Evolutionary conservation across 2,888 invertebrate genomes (phyloP).

Genomic region (Cheilosia vulpina): DNA sequence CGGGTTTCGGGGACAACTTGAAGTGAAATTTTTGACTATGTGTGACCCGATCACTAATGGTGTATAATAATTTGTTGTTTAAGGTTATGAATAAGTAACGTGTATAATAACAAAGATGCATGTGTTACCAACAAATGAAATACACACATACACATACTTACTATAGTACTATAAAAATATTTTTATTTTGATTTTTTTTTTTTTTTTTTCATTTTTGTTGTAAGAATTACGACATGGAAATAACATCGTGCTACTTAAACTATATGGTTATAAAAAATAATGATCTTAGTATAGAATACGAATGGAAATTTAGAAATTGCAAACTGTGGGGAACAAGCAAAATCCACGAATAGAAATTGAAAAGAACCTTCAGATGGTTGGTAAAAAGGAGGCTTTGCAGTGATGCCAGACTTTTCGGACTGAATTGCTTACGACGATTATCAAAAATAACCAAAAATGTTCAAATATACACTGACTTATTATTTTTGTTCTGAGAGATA

Average conservation of each 20-base stretch:
- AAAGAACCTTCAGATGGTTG: too few species aligned
- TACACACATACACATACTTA: constrained; percentile 16
- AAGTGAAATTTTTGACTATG: too few species aligned
- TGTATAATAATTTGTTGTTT: not conserved
- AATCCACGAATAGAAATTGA: too few species aligned
- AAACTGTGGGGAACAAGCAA: not conserved
- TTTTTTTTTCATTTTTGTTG: not conserved
- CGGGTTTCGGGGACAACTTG: too few species aligned
- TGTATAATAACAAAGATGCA: constrained; percentile 2
- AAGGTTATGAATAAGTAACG: constrained; percentile 28
- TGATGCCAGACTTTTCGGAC: too few species aligned
- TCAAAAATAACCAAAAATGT: too few species aligned
- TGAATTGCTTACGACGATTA: too few species aligned
- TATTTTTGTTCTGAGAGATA: too few species aligned
- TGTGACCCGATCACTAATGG: not conserved
- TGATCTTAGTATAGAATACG: not conserved
- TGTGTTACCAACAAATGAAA: not conserved
- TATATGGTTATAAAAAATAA: constrained; percentile 8
- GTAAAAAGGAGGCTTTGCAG: too few species aligned
- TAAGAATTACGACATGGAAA: constrained; percentile 15
- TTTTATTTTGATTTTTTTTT: constrained; percentile 1
- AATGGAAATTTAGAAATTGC: constrained; percentile 15
- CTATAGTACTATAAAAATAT: not conserved
- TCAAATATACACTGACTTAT: too few species aligned
- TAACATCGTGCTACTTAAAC: constrained; percentile 4